Conservation (phyloP, 2,888 invertebrate genomes). For the Drosophila merina region DNA sequence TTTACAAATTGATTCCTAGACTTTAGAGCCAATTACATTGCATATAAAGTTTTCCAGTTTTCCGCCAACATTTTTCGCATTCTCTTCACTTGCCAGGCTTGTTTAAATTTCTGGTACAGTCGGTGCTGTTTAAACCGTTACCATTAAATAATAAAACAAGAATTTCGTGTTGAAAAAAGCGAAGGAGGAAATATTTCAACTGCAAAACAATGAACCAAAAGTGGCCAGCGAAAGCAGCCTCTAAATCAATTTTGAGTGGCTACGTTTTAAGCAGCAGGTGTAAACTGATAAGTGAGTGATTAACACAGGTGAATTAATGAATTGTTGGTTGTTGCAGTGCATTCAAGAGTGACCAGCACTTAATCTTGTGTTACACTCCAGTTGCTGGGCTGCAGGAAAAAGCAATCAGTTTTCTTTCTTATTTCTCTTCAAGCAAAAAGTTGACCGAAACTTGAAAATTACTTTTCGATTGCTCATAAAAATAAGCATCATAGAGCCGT, state of each 20-base stretch:
- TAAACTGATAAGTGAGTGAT: constrained; percentile 59
- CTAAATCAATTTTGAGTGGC: constrained; percentile 25
- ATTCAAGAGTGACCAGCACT: constrained; percentile 61
- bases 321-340: constrained; percentile 45
- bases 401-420: neutral
- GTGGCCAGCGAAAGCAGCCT: constrained; percentile 51
- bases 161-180: neutral
- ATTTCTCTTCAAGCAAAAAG: constrained; percentile 42
- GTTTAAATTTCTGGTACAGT: neutral
- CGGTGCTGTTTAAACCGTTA: neutral
- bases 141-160: constrained; percentile 3
- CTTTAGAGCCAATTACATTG: neutral
- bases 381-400: constrained; percentile 17
- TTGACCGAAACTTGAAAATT: constrained; percentile 75
- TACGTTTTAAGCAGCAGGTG: constrained; percentile 7
- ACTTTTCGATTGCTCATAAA: constrained; percentile 45
- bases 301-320: constrained; percentile 55
- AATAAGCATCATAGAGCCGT: constrained; percentile 22
- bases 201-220: constrained; percentile 18
- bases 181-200: constrained; percentile 1
- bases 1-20: constrained; percentile 11
- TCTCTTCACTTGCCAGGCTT: neutral
- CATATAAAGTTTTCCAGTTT: constrained; percentile 4
- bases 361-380: constrained; percentile 42
- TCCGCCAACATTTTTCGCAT: neutral